Base-by-base conservation (phyloP, 2,113 vertebrate species). In the Lampris incognitus region DNA sequence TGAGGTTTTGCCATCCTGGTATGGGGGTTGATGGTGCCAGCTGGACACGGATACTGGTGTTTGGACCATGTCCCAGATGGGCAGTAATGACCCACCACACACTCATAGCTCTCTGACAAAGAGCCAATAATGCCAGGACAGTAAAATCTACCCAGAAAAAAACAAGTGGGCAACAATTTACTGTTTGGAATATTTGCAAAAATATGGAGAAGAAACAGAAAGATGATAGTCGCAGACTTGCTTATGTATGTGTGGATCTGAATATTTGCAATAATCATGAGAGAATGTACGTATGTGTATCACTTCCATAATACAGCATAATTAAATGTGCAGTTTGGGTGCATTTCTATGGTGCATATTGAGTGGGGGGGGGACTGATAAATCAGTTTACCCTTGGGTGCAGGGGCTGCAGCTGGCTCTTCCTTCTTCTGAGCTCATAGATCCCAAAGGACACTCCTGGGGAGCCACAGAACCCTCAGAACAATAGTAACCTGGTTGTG, bases 51-150 rank as follows among this genome's bases (percentile, higher is more conserved):
- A 76, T 96, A 94, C 87, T 97, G 96, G 69, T 92, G 87, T 67
- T 93, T 85, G 66, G 91, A 94, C 79, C 89, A 78, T 0, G 95
- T 97, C 55, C 96, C 89, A 0, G 65, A 0, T 0, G 96, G 97
- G 69, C 97, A 98, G 88, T 95, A 98, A 79, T 97, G 94, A 9
- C 97, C 97, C 37, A 82, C 3, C 24, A 93, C 94, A 82, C 97
- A 98, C 7, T 94, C 86, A 0, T 92, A 92, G 62, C 81, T 92
- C 55, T 61, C 59, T 42, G 92, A 83, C 0, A 91, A 89, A 60
- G 95, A 95, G 37, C 93, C 93, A 36, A 95, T 94, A 65, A 86
- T 94, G 36, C 74, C 61, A 5, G 92, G 94, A 85, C 97, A 98
- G 88, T 96, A 98, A 88, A 95, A 96, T 4, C 97, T 99, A 68